phyloP scores from a whole-genome alignment of 2,888 invertebrate species.

The Galeopsomyia nigrocyanea region DNA sequence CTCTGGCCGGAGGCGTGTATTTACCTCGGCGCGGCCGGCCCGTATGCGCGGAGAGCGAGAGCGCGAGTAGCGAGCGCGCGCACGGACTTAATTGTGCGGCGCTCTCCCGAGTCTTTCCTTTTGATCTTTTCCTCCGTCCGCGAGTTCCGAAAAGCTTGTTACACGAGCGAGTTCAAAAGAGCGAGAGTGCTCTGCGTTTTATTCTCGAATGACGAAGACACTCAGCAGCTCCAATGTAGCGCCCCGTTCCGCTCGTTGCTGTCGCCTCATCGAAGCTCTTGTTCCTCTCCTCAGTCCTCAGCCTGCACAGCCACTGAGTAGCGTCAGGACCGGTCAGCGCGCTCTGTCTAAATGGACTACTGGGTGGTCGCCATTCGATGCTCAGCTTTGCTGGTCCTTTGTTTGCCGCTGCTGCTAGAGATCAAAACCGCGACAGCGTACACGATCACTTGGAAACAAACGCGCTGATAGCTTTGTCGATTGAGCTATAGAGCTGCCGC shows the following conservation, averaged over 20 bases:
- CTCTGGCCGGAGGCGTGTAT: background rate
- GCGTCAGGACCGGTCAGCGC: slow-evolving; percentile 29
- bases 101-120: background rate
- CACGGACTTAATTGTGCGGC: slow-evolving; percentile 23
- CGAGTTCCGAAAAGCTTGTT: slow-evolving; percentile 11
- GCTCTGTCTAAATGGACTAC: background rate
- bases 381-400: background rate
- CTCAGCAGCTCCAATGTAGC: slow-evolving; percentile 38
- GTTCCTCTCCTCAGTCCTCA: slow-evolving; percentile 4
- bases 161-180: background rate
- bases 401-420: background rate
- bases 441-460: slow-evolving; percentile 35
- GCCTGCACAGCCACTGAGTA: background rate
- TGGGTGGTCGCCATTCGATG: background rate
- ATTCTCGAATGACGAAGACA: slow-evolving; percentile 43
- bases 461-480: slow-evolving; percentile 20
- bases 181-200: slow-evolving; percentile 40
- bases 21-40: slow-evolving; percentile 1
- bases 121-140: slow-evolving; percentile 13
- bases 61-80: background rate
- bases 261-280: background rate
- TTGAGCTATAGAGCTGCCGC: slow-evolving; percentile 11
- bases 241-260: slow-evolving; percentile 1
- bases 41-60: too few relatives aligned
- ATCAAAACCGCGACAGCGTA: background rate